These are phyloP conservation scores for Cotesia glomerata DNA, from an alignment of 1,140 invertebrate species.

Conservation along the genomic window DNA sequence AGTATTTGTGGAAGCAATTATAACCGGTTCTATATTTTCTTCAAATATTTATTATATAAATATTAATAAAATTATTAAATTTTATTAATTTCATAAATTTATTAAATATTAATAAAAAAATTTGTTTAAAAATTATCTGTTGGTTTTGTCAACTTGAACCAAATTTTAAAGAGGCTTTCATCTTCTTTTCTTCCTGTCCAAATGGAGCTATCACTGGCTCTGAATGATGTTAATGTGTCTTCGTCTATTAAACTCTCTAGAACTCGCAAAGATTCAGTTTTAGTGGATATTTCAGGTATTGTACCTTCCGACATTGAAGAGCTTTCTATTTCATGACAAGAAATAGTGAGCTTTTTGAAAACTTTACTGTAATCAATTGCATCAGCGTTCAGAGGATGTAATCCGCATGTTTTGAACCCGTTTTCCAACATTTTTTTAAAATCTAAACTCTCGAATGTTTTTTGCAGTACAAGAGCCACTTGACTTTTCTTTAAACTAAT, in stretches of 20 bases:
- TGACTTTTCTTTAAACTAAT: slow-evolving; percentile 14
- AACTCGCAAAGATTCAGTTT: background rate
- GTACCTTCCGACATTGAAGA: background rate
- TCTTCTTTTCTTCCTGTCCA: background rate
- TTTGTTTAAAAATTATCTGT: background rate
- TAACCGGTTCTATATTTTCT: no score
- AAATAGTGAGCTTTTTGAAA: background rate
- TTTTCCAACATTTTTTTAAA: slow-evolving; percentile 16
- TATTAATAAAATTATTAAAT: no score
- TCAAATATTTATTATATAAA: no score
- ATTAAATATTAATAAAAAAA: no score
- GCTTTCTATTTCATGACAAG: background rate
- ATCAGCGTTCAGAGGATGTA: slow-evolving; percentile 6
- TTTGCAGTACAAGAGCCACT: slow-evolving; percentile 21
- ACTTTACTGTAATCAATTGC: slow-evolving; percentile 17
- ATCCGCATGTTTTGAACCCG: slow-evolving; percentile 23
- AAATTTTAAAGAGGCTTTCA: background rate
- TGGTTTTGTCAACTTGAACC: background rate
- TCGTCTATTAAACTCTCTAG: background rate
- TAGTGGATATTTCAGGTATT: background rate
- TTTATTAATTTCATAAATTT: no score
- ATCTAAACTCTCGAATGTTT: slow-evolving; percentile 4
- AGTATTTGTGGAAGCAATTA: no score
- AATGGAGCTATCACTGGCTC: background rate
- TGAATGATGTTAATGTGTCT: background rate